Conservation (phyloP, 2,797 vertebrate genomes). For the Melanotaenia trifasciata region DNA sequence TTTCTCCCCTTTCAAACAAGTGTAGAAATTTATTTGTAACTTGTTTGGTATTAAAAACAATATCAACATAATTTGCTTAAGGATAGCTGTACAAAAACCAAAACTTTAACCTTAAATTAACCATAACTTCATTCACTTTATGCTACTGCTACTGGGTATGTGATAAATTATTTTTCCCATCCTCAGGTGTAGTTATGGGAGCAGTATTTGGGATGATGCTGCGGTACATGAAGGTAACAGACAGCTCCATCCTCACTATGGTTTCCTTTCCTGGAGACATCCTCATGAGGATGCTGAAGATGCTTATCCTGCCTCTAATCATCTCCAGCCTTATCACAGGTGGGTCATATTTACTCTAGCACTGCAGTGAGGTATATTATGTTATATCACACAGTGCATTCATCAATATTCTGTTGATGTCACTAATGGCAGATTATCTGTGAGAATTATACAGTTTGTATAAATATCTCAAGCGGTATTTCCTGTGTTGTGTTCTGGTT, state of each 20-base stretch:
- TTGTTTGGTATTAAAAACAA: too few species aligned
- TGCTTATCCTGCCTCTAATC: slow-evolving; percentile 89
- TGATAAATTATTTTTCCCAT: neutral
- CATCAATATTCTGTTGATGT: neutral
- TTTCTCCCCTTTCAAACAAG: neutral
- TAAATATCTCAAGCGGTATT: neutral
- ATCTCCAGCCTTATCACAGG: slow-evolving; percentile 90
- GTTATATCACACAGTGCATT: neutral
- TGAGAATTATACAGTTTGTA: neutral
- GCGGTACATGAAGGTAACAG: slow-evolving; percentile 79
- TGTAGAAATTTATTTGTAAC: neutral
- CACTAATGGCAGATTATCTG: neutral
- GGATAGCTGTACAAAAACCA: neutral
- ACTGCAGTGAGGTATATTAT: neutral
- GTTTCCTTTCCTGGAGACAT: slow-evolving; percentile 89
- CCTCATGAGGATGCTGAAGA: slow-evolving; percentile 90
- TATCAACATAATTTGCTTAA: too few species aligned
- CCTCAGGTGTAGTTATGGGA: slow-evolving; percentile 84
- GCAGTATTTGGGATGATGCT: slow-evolving; percentile 81
- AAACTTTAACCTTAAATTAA: neutral
- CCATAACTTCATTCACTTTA: neutral
- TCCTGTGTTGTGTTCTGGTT: neutral
- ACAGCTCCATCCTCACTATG: slow-evolving; percentile 76
- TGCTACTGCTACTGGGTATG: neutral
- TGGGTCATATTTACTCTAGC: slow-evolving; percentile 16